Evolutionary conservation across 64 coral and sea anemone species (phyloP), one percentile per base, ranked within the genome.

Genomic region (Montipora cactus): DNA sequence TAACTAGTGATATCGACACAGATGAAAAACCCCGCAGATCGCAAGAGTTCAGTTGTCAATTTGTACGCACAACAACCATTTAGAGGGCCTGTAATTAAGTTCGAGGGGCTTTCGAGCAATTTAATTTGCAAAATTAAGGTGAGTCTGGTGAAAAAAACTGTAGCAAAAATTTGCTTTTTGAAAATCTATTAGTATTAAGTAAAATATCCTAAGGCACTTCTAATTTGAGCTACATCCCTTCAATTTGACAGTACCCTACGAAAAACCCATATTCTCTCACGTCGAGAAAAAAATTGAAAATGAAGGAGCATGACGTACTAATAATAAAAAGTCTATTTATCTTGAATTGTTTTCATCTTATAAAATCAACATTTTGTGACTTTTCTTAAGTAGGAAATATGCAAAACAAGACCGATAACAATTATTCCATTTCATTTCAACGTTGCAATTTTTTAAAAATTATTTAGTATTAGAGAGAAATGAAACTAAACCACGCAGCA

Each of bases 191-290:
- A 64, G 61, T 8, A 44, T n/a, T 6, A 57, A 8, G 9, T 21
- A n/a, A 50, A 49, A 68, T 45, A 71, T 69, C 82, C 82, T 68
- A 15, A 45, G 64, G 82, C 82, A 47, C 49, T 71, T 71, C 68
- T 70, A 71, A 71, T 86, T 86, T 71, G 46, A 86, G 82, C 12
- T 45, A 70, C 11, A 57, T 46, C 61, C 21, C 21, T 86, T 86
- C 71, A 86, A 86, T 86, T 72, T 86, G 49, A 64, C 61, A 12
- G 11, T 16, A 15, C 9, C 53, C 53, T 8, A 37, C 37, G 7
- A 57, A 57, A 57, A 57, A 57, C 6, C 7, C 53, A 11, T 57
- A 57, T 57, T 57, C 13, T 84, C 67, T 13, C 64, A 44, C 11
- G 82, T 47, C 47, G 82, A 19, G 82, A 6, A 22, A 37, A 37